Evolutionary conservation across 1,140 invertebrate genomes (phyloP).

Genomic region (Heliconius hewitsoni): DNA sequence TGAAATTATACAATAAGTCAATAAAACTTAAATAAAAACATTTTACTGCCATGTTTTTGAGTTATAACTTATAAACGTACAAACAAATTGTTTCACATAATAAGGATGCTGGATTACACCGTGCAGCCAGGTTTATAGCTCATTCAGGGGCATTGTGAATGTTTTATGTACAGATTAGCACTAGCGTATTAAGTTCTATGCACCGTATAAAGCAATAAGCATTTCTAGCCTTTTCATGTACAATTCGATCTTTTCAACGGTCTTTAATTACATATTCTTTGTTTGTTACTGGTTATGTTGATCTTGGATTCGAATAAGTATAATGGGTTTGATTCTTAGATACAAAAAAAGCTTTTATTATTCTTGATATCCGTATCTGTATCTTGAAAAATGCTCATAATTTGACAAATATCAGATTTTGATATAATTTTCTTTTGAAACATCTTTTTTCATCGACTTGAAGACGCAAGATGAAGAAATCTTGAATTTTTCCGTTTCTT

Average conservation of each 20-base stretch:
- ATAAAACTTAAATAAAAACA: not conserved
- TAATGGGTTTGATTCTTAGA: too few species aligned
- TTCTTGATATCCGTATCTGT: too few species aligned
- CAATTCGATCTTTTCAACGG: constrained; percentile 14
- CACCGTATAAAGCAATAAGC: constrained; percentile 2
- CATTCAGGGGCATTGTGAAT: constrained; percentile 24
- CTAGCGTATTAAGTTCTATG: constrained; percentile 18
- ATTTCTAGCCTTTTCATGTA: not conserved
- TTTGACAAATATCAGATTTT: too few species aligned
- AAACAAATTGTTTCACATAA: constrained; percentile 4
- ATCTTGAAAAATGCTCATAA: too few species aligned
- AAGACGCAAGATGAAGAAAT: too few species aligned
- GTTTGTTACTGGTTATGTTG: not conserved
- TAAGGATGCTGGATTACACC: constrained; percentile 7
- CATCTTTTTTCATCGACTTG: too few species aligned
- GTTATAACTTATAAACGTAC: not conserved
- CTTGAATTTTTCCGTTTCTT: too few species aligned
- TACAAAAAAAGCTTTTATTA: too few species aligned
- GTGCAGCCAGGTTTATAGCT: constrained; percentile 12
- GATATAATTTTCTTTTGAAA: too few species aligned
- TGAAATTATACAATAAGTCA: not conserved
- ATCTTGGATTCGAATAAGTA: too few species aligned
- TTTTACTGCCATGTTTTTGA: not conserved
- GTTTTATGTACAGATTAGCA: constrained; percentile 31
- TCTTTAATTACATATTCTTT: constrained; percentile 3